These are phyloP conservation scores for Mesocentrotus franciscanus DNA, from an alignment of 53 echinoderm and acorn worm species.

Conservation along the genomic window DNA sequence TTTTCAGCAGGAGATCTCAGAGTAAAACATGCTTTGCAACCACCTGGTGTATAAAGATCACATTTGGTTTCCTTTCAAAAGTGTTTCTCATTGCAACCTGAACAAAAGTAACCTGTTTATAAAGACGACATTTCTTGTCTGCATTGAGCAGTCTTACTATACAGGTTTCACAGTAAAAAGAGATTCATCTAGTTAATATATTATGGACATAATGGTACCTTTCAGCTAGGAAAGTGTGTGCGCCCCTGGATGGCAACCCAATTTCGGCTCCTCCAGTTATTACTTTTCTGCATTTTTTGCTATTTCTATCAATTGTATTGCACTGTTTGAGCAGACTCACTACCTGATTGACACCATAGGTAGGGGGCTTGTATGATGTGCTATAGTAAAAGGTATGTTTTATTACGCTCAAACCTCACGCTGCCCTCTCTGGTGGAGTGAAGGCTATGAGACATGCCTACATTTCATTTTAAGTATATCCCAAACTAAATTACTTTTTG, in stretches of 20 bases:
- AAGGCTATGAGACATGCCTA: constrained; percentile 17
- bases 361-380: constrained; percentile 46
- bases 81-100: too few species aligned
- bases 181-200: too few species aligned
- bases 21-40: too few species aligned
- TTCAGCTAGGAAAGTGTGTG: too few species aligned
- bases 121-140: too few species aligned
- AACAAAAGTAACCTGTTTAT: too few species aligned
- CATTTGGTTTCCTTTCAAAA: too few species aligned
- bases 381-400: constrained; percentile 38
- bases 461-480: background rate
- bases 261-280: background rate
- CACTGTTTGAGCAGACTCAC: constrained; percentile 42
- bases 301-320: background rate
- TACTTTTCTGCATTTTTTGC: background rate
- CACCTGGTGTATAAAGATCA: too few species aligned
- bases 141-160: too few species aligned
- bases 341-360: constrained; percentile 13
- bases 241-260: too few species aligned
- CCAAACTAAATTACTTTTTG: background rate
- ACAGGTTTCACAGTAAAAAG: too few species aligned
- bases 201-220: too few species aligned
- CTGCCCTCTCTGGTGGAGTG: constrained; percentile 21
- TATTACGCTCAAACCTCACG: constrained; percentile 26
- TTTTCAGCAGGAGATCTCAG: background rate